Evolutionary conservation across 2,797 vertebrate genomes (phyloP).

Genomic region (Geotrypetes seraphini): DNA sequence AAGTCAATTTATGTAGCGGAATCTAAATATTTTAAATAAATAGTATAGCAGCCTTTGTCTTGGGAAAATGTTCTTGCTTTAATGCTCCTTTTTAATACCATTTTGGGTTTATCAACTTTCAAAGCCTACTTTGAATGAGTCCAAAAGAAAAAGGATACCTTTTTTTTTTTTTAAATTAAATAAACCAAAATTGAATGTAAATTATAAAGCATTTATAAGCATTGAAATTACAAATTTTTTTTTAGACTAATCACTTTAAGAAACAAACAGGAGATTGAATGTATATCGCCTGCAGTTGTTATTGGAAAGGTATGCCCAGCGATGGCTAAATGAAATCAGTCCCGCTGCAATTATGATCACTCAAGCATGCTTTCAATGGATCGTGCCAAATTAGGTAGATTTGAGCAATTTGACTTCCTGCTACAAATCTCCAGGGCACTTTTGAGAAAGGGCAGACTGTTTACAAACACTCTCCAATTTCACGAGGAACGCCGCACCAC

Average conservation of each 20-base stretch:
- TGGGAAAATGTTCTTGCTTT: not conserved
- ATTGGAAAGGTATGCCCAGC: conserved; percentile 58
- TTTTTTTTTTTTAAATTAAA: conserved; percentile 47
- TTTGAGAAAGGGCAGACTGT: conserved; percentile 81
- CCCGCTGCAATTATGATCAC: conserved; percentile 69
- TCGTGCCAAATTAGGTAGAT: conserved; percentile 76
- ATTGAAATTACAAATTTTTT: conserved; percentile 60
- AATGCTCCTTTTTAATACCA: not conserved
- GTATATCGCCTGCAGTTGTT: conserved; percentile 64
- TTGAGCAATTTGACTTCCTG: conserved; percentile 78
- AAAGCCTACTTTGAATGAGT: conserved; percentile 26
- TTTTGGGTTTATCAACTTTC: conserved; percentile 16
- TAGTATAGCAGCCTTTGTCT: not conserved
- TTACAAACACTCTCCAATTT: conserved; percentile 78
- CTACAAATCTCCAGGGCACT: conserved; percentile 60
- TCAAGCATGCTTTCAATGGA: conserved; percentile 65
- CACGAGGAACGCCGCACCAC: conserved; percentile 34
- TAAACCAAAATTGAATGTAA: conserved; percentile 56
- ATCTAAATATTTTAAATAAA: too few relatives aligned
- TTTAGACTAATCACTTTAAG: conserved; percentile 62
- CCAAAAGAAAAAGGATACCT: conserved; percentile 25
- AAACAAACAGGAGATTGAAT: conserved; percentile 57
- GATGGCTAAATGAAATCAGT: conserved; percentile 62
- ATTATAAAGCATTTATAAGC: conserved; percentile 49
- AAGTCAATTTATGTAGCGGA: too few relatives aligned